Base-by-base conservation (phyloP, 1,140 invertebrate genomes). In the Lasioglossum baleicum region DNA sequence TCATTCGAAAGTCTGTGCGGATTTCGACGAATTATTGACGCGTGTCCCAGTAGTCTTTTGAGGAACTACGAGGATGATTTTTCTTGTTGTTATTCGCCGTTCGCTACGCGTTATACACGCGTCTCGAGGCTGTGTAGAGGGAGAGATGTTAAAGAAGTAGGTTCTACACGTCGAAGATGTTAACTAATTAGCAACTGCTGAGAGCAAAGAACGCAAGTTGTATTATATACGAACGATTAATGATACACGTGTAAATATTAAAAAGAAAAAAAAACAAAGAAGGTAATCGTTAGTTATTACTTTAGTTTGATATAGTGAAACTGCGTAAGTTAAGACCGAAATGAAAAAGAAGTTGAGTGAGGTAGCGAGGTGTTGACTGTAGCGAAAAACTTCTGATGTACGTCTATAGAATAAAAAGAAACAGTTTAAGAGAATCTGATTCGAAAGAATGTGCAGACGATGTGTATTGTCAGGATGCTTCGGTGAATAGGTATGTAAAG, bases 191-290 rank as follows among this genome's bases (percentile, higher is more conserved):
- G 56, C 35, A 78, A 51, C 31, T 11, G 67, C 61, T 71, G 60
- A 70, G 60, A 77, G 69, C 63, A 51, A 60, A 71, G 17, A 67
- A 64, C 44, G 75, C 56, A 82, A 76, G n/a, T 72, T 86, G 84
- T 86, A 83, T 83, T 80, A 85, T 85, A 86, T 86, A 70, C n/a
- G 42, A 82, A 63, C 68, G 61, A 75, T 31, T 86, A 83, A 80
- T 76, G 44, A 80, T 83, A 78, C 44, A 67, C 35, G 13, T 86
- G 84, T 86, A 86, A 79, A 86, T 86, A 86, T 83, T 80, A 67
- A 82, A 70, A 53, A n/a, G 51, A 74, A 82, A 35, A 64, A 26
- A 35, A 35, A 35, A 35, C 2, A 35, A 35, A 35, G 35, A 44
- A 65, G 68, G 51, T 82, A 80, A 84, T 76, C 66, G 61, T 83